Base-by-base conservation (phyloP, 2,113 vertebrate species). In the Upupa epops region DNA sequence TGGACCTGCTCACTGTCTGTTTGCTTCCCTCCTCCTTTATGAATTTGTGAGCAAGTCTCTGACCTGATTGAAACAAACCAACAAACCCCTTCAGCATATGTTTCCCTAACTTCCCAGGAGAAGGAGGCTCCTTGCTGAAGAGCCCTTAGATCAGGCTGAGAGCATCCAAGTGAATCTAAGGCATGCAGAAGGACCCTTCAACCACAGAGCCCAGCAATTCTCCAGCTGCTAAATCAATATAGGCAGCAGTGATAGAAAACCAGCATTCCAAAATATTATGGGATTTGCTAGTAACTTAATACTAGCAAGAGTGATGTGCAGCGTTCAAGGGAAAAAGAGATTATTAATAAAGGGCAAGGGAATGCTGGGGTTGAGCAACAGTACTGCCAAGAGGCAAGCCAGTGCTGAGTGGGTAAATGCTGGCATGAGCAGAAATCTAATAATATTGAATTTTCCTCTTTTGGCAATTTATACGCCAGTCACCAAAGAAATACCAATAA, bases 101-200 rank as follows among this genome's bases (percentile, higher is more conserved):
- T 83, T 94, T 92, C 66, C 46, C 37, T 75, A 51, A 86, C 77
- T 87, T 78, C 80, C 92, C 17, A 31, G 92, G 86, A 82, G 88
- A 56, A 56, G 86, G 86, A 89, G 77, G 86, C 86, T 94, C 71
- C 86, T 91, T n/a, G 28, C 29, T 73, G 71, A 71, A 94, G 89
- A 93, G 93, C 68, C 51, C 87, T 96, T 58, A 68, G 74, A 86
- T 83, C 25, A 93, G 74, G 55, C 71, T 89, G 68, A 94, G 84
- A 82, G 81, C 89, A 80, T 83, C 71, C 86, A 86, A 93, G 74
- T 79, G 80, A 90, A 40, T 70, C 83, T 72, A 36, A 94, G 89
- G 91, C 52, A 90, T 54, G 55, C 68, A 96, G 75, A 71, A 96
- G 89, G 56, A 84, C 91, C 48, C 92, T 95, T 91, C 83, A 95